Conservation (phyloP, 2,888 invertebrate genomes). For the Bibio marci region DNA sequence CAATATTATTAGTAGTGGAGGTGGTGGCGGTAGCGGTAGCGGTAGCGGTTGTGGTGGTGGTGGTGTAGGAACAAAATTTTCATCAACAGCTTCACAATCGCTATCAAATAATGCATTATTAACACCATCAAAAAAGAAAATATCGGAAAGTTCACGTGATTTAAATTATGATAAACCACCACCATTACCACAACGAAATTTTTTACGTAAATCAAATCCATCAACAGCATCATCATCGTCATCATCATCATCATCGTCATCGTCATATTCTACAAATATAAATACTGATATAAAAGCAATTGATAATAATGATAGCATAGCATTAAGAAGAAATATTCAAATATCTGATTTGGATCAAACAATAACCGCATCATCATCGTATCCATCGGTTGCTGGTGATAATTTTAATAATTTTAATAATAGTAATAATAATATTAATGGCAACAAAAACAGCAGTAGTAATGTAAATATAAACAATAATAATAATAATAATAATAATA, state of each 20-base stretch:
- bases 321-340: conserved; percentile 14
- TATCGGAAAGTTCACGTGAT: conserved; percentile 17
- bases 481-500: conserved; percentile 5
- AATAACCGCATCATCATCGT: conserved; percentile 6
- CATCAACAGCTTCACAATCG: conserved; percentile 16
- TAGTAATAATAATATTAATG: conserved; percentile 1
- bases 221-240: conserved; percentile 14
- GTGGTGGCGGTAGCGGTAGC: no score
- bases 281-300: no score
- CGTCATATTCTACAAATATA: conserved; percentile 5
- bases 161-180: conserved; percentile 27
- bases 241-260: no score
- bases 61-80: conserved; percentile 13
- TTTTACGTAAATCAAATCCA: conserved; percentile 19
- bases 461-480: background rate
- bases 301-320: conserved; percentile 5
- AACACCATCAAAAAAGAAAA: conserved; percentile 23
- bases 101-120: conserved; percentile 17
- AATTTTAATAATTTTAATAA: background rate
- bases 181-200: conserved; percentile 36
- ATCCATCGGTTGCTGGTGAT: background rate
- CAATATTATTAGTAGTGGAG: no score
- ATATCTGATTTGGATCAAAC: conserved; percentile 27
- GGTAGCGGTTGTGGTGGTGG: no score
- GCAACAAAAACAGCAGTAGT: background rate